These are phyloP conservation scores for Monomorium pharaonis DNA, from an alignment of 1,140 invertebrate species.

Conservation along the genomic window DNA sequence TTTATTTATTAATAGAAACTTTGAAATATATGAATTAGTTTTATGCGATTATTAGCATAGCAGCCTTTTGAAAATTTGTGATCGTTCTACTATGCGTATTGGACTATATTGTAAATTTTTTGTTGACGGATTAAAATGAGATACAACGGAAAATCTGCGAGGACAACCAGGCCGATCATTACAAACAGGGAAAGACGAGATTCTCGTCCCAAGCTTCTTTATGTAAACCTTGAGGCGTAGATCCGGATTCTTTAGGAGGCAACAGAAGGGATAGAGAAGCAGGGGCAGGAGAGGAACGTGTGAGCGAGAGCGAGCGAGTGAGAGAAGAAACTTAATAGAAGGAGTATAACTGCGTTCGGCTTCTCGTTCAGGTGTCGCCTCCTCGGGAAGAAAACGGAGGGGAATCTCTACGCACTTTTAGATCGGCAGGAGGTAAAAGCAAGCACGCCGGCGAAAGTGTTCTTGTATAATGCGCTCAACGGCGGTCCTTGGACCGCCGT, in stretches of 20 bases:
- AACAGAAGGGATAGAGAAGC: constrained; percentile 46
- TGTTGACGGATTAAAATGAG: constrained; percentile 46
- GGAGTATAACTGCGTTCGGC: constrained; percentile 69
- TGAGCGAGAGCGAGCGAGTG: neutral
- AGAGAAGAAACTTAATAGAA: constrained; percentile 65
- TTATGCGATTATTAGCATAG: no score
- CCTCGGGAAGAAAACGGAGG: constrained; percentile 8
- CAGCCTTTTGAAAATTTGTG: neutral
- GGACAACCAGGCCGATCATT: constrained; percentile 66
- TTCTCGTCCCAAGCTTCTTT: constrained; percentile 77
- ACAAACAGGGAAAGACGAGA: constrained; percentile 63
- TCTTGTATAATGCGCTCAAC: constrained; percentile 73
- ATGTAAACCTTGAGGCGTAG: constrained; percentile 83
- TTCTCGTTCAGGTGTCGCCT: constrained; percentile 60
- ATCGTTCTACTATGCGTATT: neutral
- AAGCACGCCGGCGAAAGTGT: constrained; percentile 82
- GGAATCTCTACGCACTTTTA: constrained; percentile 69
- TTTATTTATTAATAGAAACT: neutral
- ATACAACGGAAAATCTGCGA: constrained; percentile 59
- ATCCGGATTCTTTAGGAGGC: constrained; percentile 82
- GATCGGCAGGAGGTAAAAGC: constrained; percentile 76
- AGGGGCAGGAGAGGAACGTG: neutral
- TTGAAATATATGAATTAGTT: neutral
- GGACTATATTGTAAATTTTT: neutral
- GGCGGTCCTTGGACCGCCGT: constrained; percentile 67